Evolutionary conservation across 2,888 invertebrate species (phyloP).

Genomic region (Callyntrura sp.): DNA sequence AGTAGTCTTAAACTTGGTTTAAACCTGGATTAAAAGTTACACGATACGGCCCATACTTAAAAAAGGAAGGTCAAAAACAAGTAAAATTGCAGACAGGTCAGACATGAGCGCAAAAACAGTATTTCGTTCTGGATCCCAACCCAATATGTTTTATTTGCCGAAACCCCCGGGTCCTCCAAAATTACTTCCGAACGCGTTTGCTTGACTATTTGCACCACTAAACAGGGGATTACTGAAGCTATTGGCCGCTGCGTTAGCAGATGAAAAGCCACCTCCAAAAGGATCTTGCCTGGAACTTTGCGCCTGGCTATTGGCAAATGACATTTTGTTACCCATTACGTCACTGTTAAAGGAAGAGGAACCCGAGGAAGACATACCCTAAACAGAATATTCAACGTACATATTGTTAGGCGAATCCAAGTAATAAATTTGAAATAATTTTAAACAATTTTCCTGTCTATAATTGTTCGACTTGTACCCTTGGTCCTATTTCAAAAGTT

Average conservation of each 20-base stretch:
- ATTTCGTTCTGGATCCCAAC: too few species aligned
- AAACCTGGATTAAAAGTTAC: too few species aligned
- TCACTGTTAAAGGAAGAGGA: conserved; percentile 61
- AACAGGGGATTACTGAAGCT: conserved; percentile 71
- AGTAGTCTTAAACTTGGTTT: too few species aligned
- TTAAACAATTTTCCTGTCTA: neutral
- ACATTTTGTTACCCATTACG: conserved; percentile 66
- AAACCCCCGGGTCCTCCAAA: neutral
- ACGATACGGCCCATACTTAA: too few species aligned
- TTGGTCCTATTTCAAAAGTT: conserved; percentile 72
- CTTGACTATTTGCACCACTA: conserved; percentile 67
- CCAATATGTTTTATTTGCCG: conserved; percentile 15
- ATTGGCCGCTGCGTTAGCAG: conserved; percentile 62
- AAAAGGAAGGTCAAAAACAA: neutral
- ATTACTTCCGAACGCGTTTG: conserved; percentile 63
- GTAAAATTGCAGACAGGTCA: neutral
- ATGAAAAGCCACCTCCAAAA: conserved; percentile 63
- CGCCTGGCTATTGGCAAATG: conserved; percentile 63
- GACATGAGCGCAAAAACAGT: too few species aligned
- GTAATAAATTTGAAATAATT: neutral
- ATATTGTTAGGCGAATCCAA: too few species aligned
- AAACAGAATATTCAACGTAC: neutral
- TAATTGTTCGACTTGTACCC: conserved; percentile 45
- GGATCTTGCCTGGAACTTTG: conserved; percentile 50
- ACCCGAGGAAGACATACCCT: conserved; percentile 64